Base-by-base conservation (phyloP, 2,797 vertebrate genomes). In the Spinibarbus caldwelli region DNA sequence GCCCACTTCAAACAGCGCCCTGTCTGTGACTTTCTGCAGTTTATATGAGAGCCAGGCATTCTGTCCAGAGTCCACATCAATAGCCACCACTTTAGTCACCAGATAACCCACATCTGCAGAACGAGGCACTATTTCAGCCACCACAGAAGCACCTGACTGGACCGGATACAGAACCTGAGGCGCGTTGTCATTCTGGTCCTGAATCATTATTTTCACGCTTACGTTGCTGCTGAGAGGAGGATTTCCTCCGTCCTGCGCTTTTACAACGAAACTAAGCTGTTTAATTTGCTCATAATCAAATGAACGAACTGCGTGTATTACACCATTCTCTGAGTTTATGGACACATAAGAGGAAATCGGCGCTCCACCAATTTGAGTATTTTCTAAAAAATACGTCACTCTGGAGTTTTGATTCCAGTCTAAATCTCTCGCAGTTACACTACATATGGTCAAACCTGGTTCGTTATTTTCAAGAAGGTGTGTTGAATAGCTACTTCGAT, bases 151-250 rank as follows among this genome's bases (percentile, higher is more conserved):
- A 0, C 87, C 88, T 80, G 90, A 91, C 77, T 90, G 92, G 64
- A 94, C 90, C 38, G 93, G 93, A 29, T 93, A 94, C 82, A 93
- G 88, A 73, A 92, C 80, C 87, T 93, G 92, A 87, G 93, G 93
- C 0, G 91, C 84, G 83, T 93, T 93, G 72, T 94, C 92, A 0
- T 93, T 92, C 85, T 92, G 91, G 10, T 92, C 93, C 0, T 85
- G 77, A 0, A 93, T 90, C 89, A 87, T 8, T 1, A 95, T 87
- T 43, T 21, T 91, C 0, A 96, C 67, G 2, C 84, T 92, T 4
- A 90, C 91, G 5, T 92, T 89, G 21, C 78, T 89, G 38, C 76
- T 85, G 6, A 93, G 89, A 12, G 90, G 87, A 2, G 93, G 93
- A 23, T 88, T 84, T n/a, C 94, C 94, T 8, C 89, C 91, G 45